phyloP scores from a whole-genome alignment of 2,888 invertebrate genomes.

The Anodontia alba region DNA sequence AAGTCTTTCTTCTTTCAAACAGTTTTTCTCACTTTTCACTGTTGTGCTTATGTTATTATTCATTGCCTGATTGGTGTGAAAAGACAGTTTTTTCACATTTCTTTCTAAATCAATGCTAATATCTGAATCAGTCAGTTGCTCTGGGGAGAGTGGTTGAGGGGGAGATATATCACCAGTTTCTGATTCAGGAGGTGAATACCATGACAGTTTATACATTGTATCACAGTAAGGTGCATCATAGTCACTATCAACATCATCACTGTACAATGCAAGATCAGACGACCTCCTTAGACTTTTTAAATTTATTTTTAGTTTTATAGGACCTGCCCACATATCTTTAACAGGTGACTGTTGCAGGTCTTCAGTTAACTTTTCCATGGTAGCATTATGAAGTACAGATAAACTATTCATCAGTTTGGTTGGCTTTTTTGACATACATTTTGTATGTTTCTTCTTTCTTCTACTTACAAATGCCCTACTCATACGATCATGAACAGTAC shows the following conservation, averaged over 20 bases:
- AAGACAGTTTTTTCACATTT: background rate
- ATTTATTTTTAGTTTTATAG: background rate
- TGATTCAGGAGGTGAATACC: slow-evolving; percentile 76
- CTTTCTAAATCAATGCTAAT: background rate
- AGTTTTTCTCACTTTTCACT: background rate
- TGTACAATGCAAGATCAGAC: slow-evolving; percentile 58
- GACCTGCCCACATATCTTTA: background rate
- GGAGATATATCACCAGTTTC: slow-evolving; percentile 74
- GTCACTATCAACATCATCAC: slow-evolving; percentile 59
- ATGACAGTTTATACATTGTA: slow-evolving; percentile 76
- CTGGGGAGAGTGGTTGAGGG: slow-evolving; percentile 77
- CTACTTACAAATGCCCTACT: slow-evolving; percentile 72
- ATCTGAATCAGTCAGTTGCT: slow-evolving; percentile 56
- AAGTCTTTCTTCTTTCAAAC: background rate
- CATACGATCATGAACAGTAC: slow-evolving; percentile 71
- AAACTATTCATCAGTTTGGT: slow-evolving; percentile 76
- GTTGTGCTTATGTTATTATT: background rate
- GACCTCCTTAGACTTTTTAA: slow-evolving; percentile 9
- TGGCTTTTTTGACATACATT: slow-evolving; percentile 28
- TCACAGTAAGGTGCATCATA: slow-evolving; percentile 70
- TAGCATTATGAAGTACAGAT: slow-evolving; percentile 80
- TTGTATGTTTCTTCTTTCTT: slow-evolving; percentile 48
- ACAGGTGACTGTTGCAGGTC: background rate
- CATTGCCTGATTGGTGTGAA: background rate
- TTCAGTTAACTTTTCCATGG: slow-evolving; percentile 75